These are phyloP conservation scores for Pseudococcus longispinus DNA, from an alignment of 2,888 invertebrate species.

Conservation along the genomic window DNA sequence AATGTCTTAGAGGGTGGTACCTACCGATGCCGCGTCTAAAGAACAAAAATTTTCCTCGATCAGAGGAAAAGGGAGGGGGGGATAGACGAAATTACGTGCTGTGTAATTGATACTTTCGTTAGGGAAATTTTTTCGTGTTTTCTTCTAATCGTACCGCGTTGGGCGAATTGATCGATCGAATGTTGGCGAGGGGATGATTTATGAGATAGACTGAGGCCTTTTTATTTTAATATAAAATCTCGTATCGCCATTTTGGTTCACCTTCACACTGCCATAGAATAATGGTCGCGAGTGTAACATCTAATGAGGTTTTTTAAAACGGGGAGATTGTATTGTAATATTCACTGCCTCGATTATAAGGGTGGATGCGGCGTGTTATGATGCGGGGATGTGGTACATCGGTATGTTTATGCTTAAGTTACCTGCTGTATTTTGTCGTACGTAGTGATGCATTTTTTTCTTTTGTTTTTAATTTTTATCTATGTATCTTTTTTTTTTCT, in stretches of 20 bases:
- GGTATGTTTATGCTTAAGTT: constrained; percentile 41
- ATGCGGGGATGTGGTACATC: neutral
- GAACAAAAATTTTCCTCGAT: neutral
- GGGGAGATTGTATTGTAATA: neutral
- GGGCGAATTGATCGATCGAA: neutral
- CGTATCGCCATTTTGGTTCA: neutral
- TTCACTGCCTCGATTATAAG: neutral
- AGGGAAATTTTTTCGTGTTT: neutral
- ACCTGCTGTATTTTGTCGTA: constrained; percentile 32
- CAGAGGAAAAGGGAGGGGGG: neutral
- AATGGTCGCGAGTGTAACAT: neutral
- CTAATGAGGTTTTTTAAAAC: neutral
- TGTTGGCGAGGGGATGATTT: neutral
- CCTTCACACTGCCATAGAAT: neutral
- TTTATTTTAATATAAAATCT: neutral
- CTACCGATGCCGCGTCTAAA: neutral
- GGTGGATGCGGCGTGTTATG: neutral
- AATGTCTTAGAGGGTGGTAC: neutral
- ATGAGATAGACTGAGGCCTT: neutral
- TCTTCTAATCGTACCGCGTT: no score
- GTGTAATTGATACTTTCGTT: constrained; percentile 7
- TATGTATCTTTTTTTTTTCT: neutral
- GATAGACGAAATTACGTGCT: neutral
- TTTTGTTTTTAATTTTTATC: neutral
- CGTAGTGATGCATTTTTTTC: constrained; percentile 34